phyloP scores from a whole-genome alignment of 2,888 invertebrate genomes.

The Exephanes ischioxanthus region DNA sequence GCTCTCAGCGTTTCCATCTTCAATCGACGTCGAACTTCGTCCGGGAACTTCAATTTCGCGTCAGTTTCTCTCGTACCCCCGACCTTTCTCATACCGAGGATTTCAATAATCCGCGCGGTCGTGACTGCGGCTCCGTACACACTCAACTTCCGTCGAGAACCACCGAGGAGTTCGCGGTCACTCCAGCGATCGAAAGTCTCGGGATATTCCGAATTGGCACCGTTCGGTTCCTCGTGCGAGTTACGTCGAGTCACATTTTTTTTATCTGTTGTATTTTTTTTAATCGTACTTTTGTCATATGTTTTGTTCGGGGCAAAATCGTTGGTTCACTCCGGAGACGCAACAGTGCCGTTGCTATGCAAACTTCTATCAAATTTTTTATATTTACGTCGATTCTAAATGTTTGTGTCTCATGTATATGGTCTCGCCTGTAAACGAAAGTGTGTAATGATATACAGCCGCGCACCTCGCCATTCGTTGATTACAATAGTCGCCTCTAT shows the following conservation, averaged over 20 bases:
- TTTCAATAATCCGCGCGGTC: slow-evolving; percentile 31
- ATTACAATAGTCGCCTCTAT: slow-evolving; percentile 42
- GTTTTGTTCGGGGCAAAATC: too few relatives aligned
- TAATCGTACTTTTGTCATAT: too few relatives aligned
- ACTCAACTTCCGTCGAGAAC: not conserved
- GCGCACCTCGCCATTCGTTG: slow-evolving; percentile 38
- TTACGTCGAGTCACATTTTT: too few relatives aligned
- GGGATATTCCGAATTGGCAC: not conserved
- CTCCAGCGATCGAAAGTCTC: slow-evolving; percentile 1
- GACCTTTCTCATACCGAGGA: slow-evolving; percentile 1
- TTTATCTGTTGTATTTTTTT: too few relatives aligned
- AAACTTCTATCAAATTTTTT: not conserved
- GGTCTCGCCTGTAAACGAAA: not conserved
- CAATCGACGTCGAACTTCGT: slow-evolving; percentile 36
- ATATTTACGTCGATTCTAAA: not conserved
- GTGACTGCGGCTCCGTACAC: slow-evolving; percentile 16
- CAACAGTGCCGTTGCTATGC: too few relatives aligned
- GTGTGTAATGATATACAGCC: slow-evolving; percentile 41
- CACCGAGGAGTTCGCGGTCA: not conserved
- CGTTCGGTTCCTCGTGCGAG: not conserved
- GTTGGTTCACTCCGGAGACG: too few relatives aligned
- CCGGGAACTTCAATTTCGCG: slow-evolving; percentile 38
- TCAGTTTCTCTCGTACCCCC: slow-evolving; percentile 20
- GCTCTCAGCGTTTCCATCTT: slow-evolving; percentile 17
- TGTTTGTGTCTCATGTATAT: not conserved